Conservation (phyloP, 2,113 vertebrate genomes). For the Channa argus region DNA sequence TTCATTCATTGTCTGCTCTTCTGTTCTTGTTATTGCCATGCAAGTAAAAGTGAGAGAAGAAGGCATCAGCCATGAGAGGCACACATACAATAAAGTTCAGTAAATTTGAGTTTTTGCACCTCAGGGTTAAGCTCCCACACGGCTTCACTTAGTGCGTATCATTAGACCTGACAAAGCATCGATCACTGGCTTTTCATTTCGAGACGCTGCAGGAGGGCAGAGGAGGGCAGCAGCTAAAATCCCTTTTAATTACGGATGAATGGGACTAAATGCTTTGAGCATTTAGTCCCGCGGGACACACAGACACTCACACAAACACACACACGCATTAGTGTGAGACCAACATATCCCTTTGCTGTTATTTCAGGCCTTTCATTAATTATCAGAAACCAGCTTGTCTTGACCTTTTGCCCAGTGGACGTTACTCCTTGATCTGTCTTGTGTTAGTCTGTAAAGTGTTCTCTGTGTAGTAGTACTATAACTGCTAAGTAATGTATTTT, state of each 20-base stretch:
- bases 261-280: constrained; percentile 14
- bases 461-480: background rate
- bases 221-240: constrained; percentile 28
- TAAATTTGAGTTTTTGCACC: too few relatives aligned
- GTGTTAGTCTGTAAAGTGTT: background rate
- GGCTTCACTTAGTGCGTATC: constrained; percentile 14
- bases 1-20: too few relatives aligned
- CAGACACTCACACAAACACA: constrained; percentile 6
- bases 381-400: constrained; percentile 1
- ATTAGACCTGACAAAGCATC: constrained; percentile 33
- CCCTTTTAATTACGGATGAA: constrained; percentile 33
- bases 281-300: background rate
- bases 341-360: background rate
- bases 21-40: too few relatives aligned
- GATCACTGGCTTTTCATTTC: constrained; percentile 25
- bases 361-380: constrained; percentile 16
- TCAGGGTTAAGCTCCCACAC: constrained; percentile 14
- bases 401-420: background rate
- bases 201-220: constrained; percentile 22
- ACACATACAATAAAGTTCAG: too few relatives aligned
- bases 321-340: background rate
- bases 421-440: background rate
- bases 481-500: background rate
- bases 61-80: too few relatives aligned
- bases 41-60: too few relatives aligned